Conservation (phyloP, 1,140 invertebrate species). For the Manduca sexta region DNA sequence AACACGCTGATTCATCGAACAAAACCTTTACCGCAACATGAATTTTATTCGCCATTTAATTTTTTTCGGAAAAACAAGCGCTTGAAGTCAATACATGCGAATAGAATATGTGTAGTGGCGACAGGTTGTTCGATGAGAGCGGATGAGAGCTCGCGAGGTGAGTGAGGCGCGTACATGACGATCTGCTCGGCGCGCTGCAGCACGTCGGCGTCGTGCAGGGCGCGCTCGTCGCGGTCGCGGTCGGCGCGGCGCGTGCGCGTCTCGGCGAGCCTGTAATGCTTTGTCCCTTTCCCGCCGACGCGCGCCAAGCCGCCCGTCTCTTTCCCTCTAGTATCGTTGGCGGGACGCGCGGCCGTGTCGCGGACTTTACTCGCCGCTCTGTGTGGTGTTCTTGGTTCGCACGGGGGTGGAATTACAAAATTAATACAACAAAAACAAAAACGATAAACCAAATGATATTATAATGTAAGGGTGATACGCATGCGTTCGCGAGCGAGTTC, state of each 20-base stretch:
- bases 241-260: conserved; percentile 53
- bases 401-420: conserved; percentile 29
- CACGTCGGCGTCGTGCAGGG: conserved; percentile 83
- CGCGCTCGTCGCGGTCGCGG: conserved; percentile 74
- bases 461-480: neutral
- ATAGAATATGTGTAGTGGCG: neutral
- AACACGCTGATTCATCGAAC: conserved; percentile 42
- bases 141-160: neutral
- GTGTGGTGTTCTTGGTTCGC: conserved; percentile 29
- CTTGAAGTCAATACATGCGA: neutral
- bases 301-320: conserved; percentile 22
- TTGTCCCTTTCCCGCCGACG: conserved; percentile 28
- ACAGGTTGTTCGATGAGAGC: neutral
- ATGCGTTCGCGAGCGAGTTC: neutral
- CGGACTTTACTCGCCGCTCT: conserved; percentile 41
- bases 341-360: conserved; percentile 24
- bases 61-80: no score
- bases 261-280: conserved; percentile 57
- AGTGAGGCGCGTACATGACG: conserved; percentile 81
- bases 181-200: conserved; percentile 88
- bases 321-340: conserved; percentile 24
- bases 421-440: conserved; percentile 39
- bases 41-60: no score
- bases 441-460: neutral
- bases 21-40: conserved; percentile 4